Evolutionary conservation across 2,888 invertebrate species (phyloP), one percentile per base, ranked within the genome.

Genomic region (Lasioglossum zephyrum): DNA sequence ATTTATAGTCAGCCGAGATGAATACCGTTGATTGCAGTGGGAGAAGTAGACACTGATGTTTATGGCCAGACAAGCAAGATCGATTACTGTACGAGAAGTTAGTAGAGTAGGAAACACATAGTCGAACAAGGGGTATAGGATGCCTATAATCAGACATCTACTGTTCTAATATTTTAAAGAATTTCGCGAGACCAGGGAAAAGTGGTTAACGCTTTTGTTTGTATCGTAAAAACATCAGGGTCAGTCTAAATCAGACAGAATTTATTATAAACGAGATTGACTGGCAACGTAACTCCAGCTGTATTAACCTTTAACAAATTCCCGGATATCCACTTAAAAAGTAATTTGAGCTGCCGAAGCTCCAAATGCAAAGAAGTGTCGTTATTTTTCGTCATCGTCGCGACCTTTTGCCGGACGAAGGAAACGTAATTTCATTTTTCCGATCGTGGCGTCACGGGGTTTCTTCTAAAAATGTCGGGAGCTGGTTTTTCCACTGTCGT

Each of bases 341-440:
- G 36, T 60, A 8, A 70, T 49, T 72, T 57, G 1, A 16, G 4
- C 9, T 47, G 41, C n/a, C 60, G 9, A 16, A 8, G 11, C n/a
- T n/a, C 47, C 18, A 36, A 66, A 60, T 36, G 26, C 57, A 26
- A 44, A 11, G 36, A 63, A 16, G 63, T 76, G 31, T 22, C 36
- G 36, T 66, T 78, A 53, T 31, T 18, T 60, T 57, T 57, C 63
- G 76, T 31, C 22, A 53, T 66, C 22, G 4, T 70, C 39, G 57
- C 16, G 9, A 74, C 69, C 47, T 47, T 44, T 11, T 3, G 18
- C 13, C 73, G 4, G 31, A 2, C 11, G 31, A n/a, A 18, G 44
- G 36, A 13, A 60, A 69, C 11, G 73, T 79, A 85, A 85, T 77
- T 79, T 60, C 60, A 74, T 77, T 49, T 16, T 39, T 22, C 26